Percentiles rank a stretch among this genome's conserved stretches.
Evolutionary conservation across 2,888 invertebrate genomes (phyloP).

Genomic region (Rutpela maculata): DNA sequence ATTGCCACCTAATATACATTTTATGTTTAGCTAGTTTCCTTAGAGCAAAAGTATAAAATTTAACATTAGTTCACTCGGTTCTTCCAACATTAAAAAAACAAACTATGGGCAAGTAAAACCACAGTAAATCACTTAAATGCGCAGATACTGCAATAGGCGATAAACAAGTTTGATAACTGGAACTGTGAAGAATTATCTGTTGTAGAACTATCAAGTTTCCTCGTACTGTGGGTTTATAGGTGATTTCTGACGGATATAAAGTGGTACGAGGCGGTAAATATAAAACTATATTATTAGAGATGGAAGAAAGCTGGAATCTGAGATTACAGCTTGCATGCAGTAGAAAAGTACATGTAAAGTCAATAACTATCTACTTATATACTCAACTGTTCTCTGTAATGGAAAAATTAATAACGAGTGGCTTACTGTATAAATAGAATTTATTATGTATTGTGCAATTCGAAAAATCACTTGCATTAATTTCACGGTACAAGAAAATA

Average conservation of each 20-base stretch:
- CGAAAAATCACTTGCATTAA: no score
- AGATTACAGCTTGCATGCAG: slow-evolving; percentile 60
- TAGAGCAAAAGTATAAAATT: slow-evolving; percentile 23
- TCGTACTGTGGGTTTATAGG: slow-evolving; percentile 55
- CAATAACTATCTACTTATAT: slow-evolving; percentile 34
- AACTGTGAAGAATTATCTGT: slow-evolving; percentile 55
- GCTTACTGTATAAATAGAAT: no score
- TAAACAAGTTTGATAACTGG: slow-evolving; percentile 56
- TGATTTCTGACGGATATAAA: slow-evolving; percentile 59
- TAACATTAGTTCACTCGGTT: neutral
- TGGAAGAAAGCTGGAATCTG: slow-evolving; percentile 62
- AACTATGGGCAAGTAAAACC: slow-evolving; percentile 17
- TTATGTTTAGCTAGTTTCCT: neutral
- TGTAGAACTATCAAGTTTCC: slow-evolving; percentile 57
- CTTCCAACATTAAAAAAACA: slow-evolving; percentile 11
- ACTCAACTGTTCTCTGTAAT: neutral
- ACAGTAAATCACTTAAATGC: slow-evolving; percentile 29
- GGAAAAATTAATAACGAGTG: no score
- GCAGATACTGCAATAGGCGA: slow-evolving; percentile 34
- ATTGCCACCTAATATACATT: neutral
- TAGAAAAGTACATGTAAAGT: slow-evolving; percentile 53
- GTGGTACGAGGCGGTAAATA: slow-evolving; percentile 59
- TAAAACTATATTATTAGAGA: slow-evolving; percentile 64
- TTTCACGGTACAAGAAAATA: no score
- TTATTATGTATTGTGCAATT: no score